Base-by-base conservation (phyloP, 2,888 invertebrate species). In the Folsomia candida region DNA sequence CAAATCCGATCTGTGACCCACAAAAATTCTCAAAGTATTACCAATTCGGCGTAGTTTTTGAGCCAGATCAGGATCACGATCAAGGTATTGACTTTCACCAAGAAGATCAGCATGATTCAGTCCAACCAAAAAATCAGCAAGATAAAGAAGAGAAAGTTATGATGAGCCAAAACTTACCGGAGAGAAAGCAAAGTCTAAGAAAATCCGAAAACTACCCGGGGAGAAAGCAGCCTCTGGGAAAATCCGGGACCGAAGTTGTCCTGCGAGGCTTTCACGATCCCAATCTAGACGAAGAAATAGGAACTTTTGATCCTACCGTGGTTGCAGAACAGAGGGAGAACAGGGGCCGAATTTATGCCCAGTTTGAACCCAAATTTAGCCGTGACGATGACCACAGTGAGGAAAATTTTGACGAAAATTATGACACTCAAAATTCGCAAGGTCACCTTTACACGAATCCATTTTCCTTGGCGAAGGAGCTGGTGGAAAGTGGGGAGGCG, bases 1-100 rank as follows among this genome's bases (percentile, higher is more conserved):
- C 71, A 54, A 71, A 75, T 62, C 73, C 75, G 62, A 76, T 78
- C 62, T 80, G 78, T 69, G 77, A 79, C 72, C 80, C 81, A 27
- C 73, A 76, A 68, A 77, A 77, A 66, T 80, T 76, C 74, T 71
- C 79, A 51, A 77, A 78, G 67, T 81, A 81, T 68, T 81, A 81
- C 68, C 80, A 80, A 73, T 73, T 81, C 57, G 81, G 81, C 54
- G 78, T 81, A 28, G 76, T 79, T 18, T 74, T 77, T 63, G 79
- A 80, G 68, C 37, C 59, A 24, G 22, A 22, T 57, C 69, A 71
- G 59, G 76, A 75, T 58, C 67, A 64, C 54, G 75, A 73, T 68
- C 71, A 69, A 47, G 75, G 71, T 6, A 70, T 69, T 68, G 72
- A 73, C 51, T 68, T 72, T 1, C 67, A 70, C 2, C 59, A 69